Evolutionary conservation across 1,140 invertebrate genomes (phyloP).

Genomic region (Leguminivora glycinivorella): DNA sequence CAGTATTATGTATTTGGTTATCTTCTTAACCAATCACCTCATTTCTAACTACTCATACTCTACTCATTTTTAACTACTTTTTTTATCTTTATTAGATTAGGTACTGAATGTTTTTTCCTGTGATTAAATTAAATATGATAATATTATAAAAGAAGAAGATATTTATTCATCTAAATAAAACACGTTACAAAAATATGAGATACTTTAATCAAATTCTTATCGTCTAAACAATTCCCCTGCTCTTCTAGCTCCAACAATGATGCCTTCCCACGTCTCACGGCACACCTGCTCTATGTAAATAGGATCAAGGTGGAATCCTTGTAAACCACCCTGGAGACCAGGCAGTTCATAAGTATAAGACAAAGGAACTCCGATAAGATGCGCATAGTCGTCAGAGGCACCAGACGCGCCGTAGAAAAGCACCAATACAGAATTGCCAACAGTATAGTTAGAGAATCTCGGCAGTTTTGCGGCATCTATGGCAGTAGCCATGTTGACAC

Average conservation of each 20-base stretch:
- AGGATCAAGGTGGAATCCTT: slow-evolving; percentile 67
- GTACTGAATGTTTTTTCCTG: too few species aligned
- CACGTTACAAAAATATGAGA: neutral
- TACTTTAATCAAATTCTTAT: neutral
- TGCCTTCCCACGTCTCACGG: slow-evolving; percentile 84
- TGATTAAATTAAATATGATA: too few species aligned
- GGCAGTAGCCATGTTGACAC: slow-evolving; percentile 58
- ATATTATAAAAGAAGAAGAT: too few species aligned
- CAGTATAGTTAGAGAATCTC: slow-evolving; percentile 65
- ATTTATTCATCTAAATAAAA: neutral
- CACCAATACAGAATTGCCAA: slow-evolving; percentile 49
- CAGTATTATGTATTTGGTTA: too few species aligned
- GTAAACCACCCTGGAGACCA: slow-evolving; percentile 62
- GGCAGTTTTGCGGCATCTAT: slow-evolving; percentile 49
- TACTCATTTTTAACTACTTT: too few species aligned
- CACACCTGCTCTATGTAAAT: slow-evolving; percentile 53
- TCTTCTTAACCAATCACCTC: too few species aligned
- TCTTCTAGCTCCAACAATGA: slow-evolving; percentile 75
- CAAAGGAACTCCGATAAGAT: slow-evolving; percentile 73
- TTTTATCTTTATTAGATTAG: too few species aligned
- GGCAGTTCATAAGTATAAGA: slow-evolving; percentile 85
- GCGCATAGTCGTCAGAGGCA: slow-evolving; percentile 43
- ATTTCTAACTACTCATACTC: too few species aligned
- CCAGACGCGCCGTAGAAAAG: slow-evolving; percentile 36
- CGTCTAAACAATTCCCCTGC: slow-evolving; percentile 19